Evolutionary conservation across 2,888 invertebrate species (phyloP).

Genomic region (Gastracanthus pulcherrimus): DNA sequence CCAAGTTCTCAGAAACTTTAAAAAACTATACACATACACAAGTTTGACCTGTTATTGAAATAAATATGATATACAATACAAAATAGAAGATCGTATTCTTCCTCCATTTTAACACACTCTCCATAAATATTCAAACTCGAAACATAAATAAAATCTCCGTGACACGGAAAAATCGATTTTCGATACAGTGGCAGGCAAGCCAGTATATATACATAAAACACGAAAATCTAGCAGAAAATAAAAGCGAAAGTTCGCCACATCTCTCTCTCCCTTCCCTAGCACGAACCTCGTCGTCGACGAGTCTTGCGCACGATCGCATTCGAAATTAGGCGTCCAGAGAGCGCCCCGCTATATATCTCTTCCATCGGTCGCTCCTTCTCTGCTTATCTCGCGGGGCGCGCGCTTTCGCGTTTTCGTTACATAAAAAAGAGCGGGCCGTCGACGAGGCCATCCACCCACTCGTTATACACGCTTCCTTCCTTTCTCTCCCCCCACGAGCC

Average conservation of each 20-base stretch:
- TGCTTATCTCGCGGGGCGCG: slow-evolving; percentile 8
- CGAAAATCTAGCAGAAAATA: neutral
- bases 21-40: neutral
- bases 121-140: no score
- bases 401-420: slow-evolving; percentile 25
- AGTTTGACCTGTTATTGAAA: no score
- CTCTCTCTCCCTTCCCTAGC: no score
- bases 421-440: slow-evolving; percentile 12
- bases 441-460: slow-evolving; percentile 40
- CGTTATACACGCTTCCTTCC: slow-evolving; percentile 14
- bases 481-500: slow-evolving; percentile 33
- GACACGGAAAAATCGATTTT: no score
- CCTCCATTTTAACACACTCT: no score
- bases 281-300: neutral
- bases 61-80: no score
- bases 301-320: neutral
- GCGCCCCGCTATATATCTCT: neutral
- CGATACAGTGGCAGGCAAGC: no score
- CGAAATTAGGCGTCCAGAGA: slow-evolving; percentile 16
- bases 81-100: no score
- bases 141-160: no score
- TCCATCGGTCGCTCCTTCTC: neutral
- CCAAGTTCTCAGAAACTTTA: neutral
- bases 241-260: neutral
- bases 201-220: neutral